Evolutionary conservation across 30 jellyfish, hydroid and myxozoan genomes (phyloP), one percentile per base, ranked within the genome.

Genomic region (Cassiopea andromeda): DNA sequence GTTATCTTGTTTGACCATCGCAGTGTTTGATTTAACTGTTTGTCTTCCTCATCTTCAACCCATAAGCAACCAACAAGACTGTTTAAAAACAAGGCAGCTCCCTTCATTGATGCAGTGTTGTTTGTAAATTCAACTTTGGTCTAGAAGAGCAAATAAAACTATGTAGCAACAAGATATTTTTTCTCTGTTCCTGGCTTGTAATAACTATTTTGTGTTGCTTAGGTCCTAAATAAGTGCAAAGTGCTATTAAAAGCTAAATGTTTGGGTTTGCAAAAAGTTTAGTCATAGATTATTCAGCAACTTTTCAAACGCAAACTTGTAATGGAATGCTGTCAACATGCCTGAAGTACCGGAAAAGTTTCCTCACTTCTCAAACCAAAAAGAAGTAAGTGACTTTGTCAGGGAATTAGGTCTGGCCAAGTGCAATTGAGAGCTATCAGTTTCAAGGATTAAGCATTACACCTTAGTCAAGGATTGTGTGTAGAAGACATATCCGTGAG

Each of bases 21-120:
- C 44, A 85, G 82, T 2, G 93, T 50, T 6, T 46, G 74, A 58
- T 75, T 60, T 15, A 73, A 27, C 2, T 59, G 61, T 75, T 85
- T 70, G 48, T 57, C 73, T 8, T 78, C 14, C 15, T 71, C 27
- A 61, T 82, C 58, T 27, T 89, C 97, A 59, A 72, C 80, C 97
- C 97, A 89, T 73, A 68, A 70, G 45, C 97, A 89, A 74, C 81
- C 92, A 45, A 89, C 85, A 43, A 89, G 75, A 45, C 92, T 89
- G 74, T 66, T 79, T 44, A 89, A 50, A 78, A 60, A 89, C 38
- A 89, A 15, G 9, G 97, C 97, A 15, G 97, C 97, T 54, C 97
- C 97, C 71, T 89, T 89, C 85, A 79, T 14, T 43, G 97, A 70
- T 14, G 97, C 97, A 47, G 89, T 80, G 90, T 89, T 89, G 81